Conservation (phyloP, 1,140 invertebrate species). For the Heterodera schachtii region DNA sequence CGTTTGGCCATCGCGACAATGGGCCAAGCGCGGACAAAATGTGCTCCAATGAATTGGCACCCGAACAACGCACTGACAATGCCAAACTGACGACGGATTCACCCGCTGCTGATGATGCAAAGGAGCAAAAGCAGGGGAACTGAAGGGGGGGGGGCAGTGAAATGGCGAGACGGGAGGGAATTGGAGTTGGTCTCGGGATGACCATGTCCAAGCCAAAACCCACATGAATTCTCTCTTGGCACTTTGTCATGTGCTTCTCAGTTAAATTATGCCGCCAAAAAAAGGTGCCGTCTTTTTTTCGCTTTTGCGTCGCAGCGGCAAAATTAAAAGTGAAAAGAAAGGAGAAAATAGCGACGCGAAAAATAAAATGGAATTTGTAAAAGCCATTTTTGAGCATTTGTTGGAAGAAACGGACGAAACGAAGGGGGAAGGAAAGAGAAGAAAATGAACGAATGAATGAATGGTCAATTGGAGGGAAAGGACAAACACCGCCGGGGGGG, state of each 20-base stretch:
- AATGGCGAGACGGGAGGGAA: too few species aligned
- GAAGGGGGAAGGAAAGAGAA: background rate
- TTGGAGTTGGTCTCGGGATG: background rate
- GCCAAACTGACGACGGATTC: too few species aligned
- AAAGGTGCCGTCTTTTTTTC: background rate
- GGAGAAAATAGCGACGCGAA: background rate
- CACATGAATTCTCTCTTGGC: background rate
- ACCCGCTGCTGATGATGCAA: background rate
- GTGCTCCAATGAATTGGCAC: constrained; percentile 14
- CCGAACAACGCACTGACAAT: constrained; percentile 14
- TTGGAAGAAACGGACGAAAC: background rate
- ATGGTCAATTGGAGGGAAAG: background rate
- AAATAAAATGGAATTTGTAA: background rate
- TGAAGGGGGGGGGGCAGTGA: background rate
- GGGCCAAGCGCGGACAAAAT: constrained; percentile 15
- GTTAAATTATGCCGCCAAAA: background rate
- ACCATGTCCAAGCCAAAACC: background rate
- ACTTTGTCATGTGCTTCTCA: background rate
- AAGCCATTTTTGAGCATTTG: background rate
- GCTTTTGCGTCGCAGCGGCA: background rate
- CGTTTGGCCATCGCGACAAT: background rate
- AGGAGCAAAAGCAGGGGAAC: background rate
- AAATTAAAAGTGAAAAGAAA: background rate
- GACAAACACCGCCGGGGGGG: background rate
- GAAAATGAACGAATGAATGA: background rate